These are phyloP conservation scores for Syngnathus acus DNA, from an alignment of 2,797 vertebrate genomes.

Conservation along the genomic window DNA sequence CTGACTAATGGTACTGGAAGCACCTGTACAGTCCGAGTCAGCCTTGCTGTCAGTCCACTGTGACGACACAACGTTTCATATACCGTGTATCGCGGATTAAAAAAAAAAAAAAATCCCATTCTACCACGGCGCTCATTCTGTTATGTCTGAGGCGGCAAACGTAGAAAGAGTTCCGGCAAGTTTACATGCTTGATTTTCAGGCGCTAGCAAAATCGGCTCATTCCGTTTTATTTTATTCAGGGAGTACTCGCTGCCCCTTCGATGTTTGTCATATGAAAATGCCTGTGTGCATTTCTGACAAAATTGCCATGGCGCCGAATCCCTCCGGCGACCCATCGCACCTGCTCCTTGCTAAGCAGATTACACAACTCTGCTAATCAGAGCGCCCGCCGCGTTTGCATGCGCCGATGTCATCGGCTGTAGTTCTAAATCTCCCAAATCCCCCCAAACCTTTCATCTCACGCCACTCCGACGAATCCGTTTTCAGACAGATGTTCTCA, in stretches of 20 bases:
- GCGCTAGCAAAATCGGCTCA: constrained; percentile 42
- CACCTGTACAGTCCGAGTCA: constrained; percentile 39
- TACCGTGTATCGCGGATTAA: background rate
- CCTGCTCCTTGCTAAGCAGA: constrained; percentile 65
- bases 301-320: constrained; percentile 24
- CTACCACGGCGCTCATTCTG: background rate
- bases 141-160: background rate
- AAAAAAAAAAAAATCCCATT: background rate
- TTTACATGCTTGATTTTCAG: background rate
- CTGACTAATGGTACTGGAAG: constrained; percentile 86
- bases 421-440: constrained; percentile 63
- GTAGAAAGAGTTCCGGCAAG: background rate
- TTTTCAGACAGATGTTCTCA: constrained; percentile 59
- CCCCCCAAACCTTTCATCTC: constrained; percentile 62
- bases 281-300: constrained; percentile 36
- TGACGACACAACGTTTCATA: background rate
- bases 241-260: constrained; percentile 53
- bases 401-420: constrained; percentile 56
- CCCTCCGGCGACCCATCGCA: constrained; percentile 36
- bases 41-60: constrained; percentile 1
- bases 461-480: constrained; percentile 37
- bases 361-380: constrained; percentile 65
- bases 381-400: constrained; percentile 51
- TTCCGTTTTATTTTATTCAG: background rate
- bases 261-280: constrained; percentile 74